Base-by-base conservation (phyloP, 2,888 invertebrate species). In the Philopedon plagiatum region DNA sequence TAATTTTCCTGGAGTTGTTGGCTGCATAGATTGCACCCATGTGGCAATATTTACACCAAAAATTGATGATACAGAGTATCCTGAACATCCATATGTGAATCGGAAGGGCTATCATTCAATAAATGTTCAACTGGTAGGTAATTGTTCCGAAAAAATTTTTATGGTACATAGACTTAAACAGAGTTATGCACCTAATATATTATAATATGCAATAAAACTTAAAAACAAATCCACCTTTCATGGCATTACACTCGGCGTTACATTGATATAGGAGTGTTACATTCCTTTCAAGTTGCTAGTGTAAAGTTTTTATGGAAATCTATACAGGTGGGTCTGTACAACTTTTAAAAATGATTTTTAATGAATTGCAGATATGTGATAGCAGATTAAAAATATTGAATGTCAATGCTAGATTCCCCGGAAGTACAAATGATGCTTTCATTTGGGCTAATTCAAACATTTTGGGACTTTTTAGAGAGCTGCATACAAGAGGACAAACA, bases 91-190 rank as follows among this genome's bases (percentile, higher is more conserved):
- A 44, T 61, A 54, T 62, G 65, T 73, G 4, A 73, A 70, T 39
- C 11, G 73, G 37, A 73, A 73, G 60, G 54, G 54, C 15, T 73
- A 73, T 23, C 73, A 73, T 49, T 73, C 69, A n/a, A 21, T 73
- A n/a, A 73, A 73, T 65, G 61, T 65, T 15, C 73, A 69, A 23
- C 58, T 73, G 34, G 34, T 34, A 34, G 9, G 34, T 11, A 9
- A 11, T 9, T 34, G 9, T 7, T 2, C 34, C 34, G 11, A 34
- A 11, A 7, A 11, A 34, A 9, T 9, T 34, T 34, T 34, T 11
- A 9, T 34, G 4, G 2, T 34, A 7, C 2, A 7, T 34, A 34
- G 34, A 34, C 2, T 11, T 34, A 39, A 13, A 13, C 13, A 39
- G 13, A 13, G n/a, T n/a, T n/a, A n/a, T n/a, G n/a, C n/a, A n/a